These are phyloP conservation scores for Plodia interpunctella DNA, from an alignment of 1,140 invertebrate species.

Conservation along the genomic window DNA sequence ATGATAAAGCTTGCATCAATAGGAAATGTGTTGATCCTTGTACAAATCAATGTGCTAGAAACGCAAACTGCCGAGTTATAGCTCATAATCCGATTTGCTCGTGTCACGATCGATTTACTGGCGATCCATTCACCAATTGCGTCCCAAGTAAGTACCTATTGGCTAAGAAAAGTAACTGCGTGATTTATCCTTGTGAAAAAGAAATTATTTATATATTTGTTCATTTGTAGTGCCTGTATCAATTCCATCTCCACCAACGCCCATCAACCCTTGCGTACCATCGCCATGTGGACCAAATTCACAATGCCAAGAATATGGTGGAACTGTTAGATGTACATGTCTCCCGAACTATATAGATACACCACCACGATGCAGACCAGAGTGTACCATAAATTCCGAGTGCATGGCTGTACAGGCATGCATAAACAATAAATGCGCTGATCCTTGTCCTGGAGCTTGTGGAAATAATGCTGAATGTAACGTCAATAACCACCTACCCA, in stretches of 20 bases:
- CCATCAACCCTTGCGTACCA: conserved; percentile 83
- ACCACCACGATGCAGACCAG: conserved; percentile 84
- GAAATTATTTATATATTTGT: too few species aligned
- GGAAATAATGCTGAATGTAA: conserved; percentile 86
- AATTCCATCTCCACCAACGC: conserved; percentile 37
- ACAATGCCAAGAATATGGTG: conserved; percentile 81
- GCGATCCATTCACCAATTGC: conserved; percentile 73
- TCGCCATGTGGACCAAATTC: conserved; percentile 85
- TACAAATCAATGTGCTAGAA: conserved; percentile 84
- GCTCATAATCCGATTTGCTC: conserved; percentile 85
- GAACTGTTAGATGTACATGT: conserved; percentile 83
- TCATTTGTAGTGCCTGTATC: conserved; percentile 35
- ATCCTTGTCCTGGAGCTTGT: conserved; percentile 85
- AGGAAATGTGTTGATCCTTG: conserved; percentile 88
- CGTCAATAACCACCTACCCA: conserved; percentile 83
- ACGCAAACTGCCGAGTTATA: conserved; percentile 85
- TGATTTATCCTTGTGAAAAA: neutral
- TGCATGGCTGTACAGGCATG: conserved; percentile 82
- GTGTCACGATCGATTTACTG: conserved; percentile 83
- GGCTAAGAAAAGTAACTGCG: neutral
- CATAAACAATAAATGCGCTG: conserved; percentile 80
- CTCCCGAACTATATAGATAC: conserved; percentile 80
- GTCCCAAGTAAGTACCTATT: conserved; percentile 45
- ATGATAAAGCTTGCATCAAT: conserved; percentile 84
- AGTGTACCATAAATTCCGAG: conserved; percentile 85